Conservation (phyloP, 2,797 vertebrate genomes). For the Acanthurus lineatus region DNA sequence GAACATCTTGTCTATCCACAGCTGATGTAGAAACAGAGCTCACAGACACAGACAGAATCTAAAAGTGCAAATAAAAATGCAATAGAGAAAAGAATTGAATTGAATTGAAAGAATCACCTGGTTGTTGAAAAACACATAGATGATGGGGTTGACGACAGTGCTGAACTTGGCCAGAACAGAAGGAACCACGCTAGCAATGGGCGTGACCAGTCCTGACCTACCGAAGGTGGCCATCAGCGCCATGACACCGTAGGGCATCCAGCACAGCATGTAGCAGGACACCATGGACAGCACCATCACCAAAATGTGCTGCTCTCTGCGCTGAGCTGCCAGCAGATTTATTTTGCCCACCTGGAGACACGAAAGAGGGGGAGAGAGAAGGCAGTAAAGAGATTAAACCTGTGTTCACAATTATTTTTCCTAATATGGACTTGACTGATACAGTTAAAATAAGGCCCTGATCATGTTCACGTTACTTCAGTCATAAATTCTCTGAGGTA, state of each 20-base stretch:
- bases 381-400: not conserved
- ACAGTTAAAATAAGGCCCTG: not conserved
- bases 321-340: conserved; percentile 79
- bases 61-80: not conserved
- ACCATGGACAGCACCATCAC: conserved; percentile 87
- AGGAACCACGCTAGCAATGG: conserved; percentile 82
- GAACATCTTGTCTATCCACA: not conserved
- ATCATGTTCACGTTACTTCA: not conserved
- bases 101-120: too few species aligned
- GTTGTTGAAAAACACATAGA: conserved; percentile 88
- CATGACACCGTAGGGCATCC: conserved; percentile 87
- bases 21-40: not conserved
- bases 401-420: not conserved
- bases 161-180: conserved; percentile 88
- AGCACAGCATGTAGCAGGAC: conserved; percentile 88
- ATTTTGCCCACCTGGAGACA: conserved; percentile 76
- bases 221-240: conserved; percentile 85
- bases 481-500: not conserved
- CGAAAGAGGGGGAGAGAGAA: not conserved
- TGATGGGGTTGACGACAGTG: conserved; percentile 86
- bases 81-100: too few species aligned
- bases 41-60: not conserved
- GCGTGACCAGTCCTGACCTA: conserved; percentile 75
- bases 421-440: not conserved
- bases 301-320: conserved; percentile 82